Evolutionary conservation across 2,797 vertebrate species (phyloP), one percentile per base, ranked within the genome.

Genomic region (Taeniopygia guttata): DNA sequence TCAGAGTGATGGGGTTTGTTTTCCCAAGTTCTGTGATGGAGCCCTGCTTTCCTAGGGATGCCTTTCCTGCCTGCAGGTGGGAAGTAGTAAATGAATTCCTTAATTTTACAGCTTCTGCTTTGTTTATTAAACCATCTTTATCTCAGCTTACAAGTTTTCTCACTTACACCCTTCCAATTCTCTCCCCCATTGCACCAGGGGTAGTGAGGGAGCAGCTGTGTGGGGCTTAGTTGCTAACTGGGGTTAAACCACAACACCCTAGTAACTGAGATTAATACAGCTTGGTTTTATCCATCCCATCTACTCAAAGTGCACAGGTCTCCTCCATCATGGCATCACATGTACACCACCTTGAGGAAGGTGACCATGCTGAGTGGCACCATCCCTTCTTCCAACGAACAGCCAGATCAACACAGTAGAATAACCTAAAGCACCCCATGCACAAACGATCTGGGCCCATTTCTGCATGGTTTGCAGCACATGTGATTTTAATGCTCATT

Each of bases 341-440:
- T 36, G 43, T 38, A 19, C 48, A 22, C 48, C 27, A 8, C 55
- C 38, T 45, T 2, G 0, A 32, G 38, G 30, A 75, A 36, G 11
- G 13, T 11, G 18, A 49, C 49, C 1, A 0, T 26, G 6, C 42
- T 40, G 56, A 68, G n/a, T 0, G 1, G 43, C 46, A 86, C 40
- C 45, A 49, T 62, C 21, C 2, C 2, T 83, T 64, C 32, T 49
- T 68, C 49, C 46, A 45, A 42, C 73, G 36, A 36, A 16, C 3
- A 2, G 23, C 25, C 30, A 52, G 3, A 3, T 4, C 20, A 81
- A 48, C 6, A 15, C 8, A 13, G 43, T 10, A 0, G 0, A 45
- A 56, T 70, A 63, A 79, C 42, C 32, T 40, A 32, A 8, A 70
- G 29, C 17, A 67, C 21, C 58, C 1, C 42, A 16, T 3, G 0